Percentiles rank a stretch among this genome's conserved stretches.
These are phyloP conservation scores for Scleropages formosus DNA, from an alignment of 2,797 vertebrate species.

Conservation along the genomic window DNA sequence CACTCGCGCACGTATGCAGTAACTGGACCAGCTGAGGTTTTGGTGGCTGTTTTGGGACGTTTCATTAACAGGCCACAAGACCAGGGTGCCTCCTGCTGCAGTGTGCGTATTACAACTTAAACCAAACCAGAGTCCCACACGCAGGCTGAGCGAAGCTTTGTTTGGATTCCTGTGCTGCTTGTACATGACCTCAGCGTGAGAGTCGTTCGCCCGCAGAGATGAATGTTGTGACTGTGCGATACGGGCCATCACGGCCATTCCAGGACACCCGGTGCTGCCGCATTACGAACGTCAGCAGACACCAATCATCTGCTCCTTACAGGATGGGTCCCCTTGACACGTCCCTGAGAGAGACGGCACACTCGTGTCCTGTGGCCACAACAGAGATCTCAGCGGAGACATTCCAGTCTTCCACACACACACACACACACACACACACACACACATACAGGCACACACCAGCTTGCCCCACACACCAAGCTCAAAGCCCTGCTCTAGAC, in stretches of 20 bases:
- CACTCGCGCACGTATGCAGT: not conserved
- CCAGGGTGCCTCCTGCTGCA: not conserved
- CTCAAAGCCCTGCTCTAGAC: not conserved
- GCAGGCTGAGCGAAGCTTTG: not conserved
- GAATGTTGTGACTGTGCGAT: not conserved
- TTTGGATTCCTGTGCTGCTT: not conserved
- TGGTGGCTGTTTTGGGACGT: not conserved
- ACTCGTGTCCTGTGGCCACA: no score
- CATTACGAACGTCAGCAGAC: conserved; percentile 2
- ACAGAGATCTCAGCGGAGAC: no score
- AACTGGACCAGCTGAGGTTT: not conserved
- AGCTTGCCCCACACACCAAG: not conserved
- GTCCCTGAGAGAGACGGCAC: no score
- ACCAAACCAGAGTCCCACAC: not conserved
- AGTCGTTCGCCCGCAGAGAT: not conserved
- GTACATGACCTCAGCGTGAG: not conserved
- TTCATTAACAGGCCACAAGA: not conserved
- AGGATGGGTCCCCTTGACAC: not conserved
- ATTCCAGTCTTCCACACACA: no score
- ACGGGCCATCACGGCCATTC: not conserved
- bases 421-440: not conserved
- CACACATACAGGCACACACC: not conserved
- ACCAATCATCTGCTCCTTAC: conserved; percentile 2
- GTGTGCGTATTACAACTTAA: not conserved
- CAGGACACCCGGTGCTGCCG: not conserved